Percentiles rank a stretch among this genome's conserved stretches.
Conservation (phyloP, 1,140 invertebrate species). For the Rhopalosiphum padi region DNA sequence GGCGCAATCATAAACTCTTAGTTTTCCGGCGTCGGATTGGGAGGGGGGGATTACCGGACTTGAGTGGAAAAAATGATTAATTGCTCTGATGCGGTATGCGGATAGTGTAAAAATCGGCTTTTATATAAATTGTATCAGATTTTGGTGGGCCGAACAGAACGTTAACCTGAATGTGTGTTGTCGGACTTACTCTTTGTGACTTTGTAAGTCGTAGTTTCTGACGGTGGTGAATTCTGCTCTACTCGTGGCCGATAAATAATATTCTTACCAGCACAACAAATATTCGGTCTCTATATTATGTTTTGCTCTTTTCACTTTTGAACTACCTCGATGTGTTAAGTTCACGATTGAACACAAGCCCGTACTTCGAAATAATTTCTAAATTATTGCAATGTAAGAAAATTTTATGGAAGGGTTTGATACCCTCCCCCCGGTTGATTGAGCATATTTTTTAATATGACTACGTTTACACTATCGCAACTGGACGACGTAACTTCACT, state of each 20-base stretch:
- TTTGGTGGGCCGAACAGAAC: not conserved
- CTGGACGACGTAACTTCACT: too few species aligned
- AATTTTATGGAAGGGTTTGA: too few species aligned
- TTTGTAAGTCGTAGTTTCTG: not conserved
- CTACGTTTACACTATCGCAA: too few species aligned
- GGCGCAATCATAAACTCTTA: not conserved
- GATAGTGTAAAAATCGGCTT: not conserved
- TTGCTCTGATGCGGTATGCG: not conserved
- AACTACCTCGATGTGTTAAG: not conserved
- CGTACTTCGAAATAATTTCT: too few species aligned
- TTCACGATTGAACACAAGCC: too few species aligned
- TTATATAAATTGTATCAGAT: conserved; percentile 20
- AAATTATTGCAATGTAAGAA: too few species aligned
- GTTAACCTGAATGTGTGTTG: not conserved
- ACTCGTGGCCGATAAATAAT: not conserved
- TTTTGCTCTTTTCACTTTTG: not conserved
- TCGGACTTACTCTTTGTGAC: not conserved
- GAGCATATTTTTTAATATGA: too few species aligned
- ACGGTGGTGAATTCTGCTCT: not conserved
- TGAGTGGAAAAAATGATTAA: conserved; percentile 31
- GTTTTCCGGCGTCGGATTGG: not conserved
- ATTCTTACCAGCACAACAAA: not conserved
- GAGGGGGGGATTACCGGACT: not conserved
- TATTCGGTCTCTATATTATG: not conserved
- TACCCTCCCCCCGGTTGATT: too few species aligned